Percentiles rank a stretch among this genome's conserved stretches.
These are phyloP conservation scores for Megaleporinus macrocephalus DNA, from an alignment of 2,113 vertebrate genomes.

Conservation along the genomic window DNA sequence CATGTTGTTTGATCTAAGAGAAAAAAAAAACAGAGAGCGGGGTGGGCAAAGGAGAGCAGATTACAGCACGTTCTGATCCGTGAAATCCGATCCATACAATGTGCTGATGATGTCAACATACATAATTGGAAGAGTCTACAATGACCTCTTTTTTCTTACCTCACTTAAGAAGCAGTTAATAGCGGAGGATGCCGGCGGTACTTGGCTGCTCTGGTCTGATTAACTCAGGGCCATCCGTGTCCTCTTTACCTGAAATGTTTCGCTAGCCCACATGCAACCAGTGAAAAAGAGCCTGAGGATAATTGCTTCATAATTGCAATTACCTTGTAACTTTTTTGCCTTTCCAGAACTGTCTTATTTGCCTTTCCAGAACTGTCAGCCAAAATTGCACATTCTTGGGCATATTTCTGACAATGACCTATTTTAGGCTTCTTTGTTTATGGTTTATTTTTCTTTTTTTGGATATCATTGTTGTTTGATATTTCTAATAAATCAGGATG, in stretches of 20 bases:
- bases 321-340: constrained; percentile 3
- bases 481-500: not conserved
- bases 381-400: not conserved
- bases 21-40: not conserved
- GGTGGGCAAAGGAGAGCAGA: not conserved
- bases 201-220: not conserved
- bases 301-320: constrained; percentile 19
- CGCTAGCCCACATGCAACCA: not conserved
- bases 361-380: not conserved
- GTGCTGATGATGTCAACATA: not conserved
- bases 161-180: not conserved
- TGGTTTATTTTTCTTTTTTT: not conserved
- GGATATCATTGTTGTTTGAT: not conserved
- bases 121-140: constrained; percentile 7
- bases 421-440: not conserved
- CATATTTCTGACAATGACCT: not conserved
- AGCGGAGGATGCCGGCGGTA: not conserved
- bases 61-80: not conserved
- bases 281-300: not conserved
- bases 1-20: not conserved
- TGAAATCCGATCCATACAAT: not conserved
- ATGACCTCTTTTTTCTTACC: not conserved
- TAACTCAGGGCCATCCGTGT: not conserved
- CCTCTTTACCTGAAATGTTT: not conserved
- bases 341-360: not conserved